Base-by-base conservation (phyloP, 2,888 invertebrate species). In the Seira musarum region DNA sequence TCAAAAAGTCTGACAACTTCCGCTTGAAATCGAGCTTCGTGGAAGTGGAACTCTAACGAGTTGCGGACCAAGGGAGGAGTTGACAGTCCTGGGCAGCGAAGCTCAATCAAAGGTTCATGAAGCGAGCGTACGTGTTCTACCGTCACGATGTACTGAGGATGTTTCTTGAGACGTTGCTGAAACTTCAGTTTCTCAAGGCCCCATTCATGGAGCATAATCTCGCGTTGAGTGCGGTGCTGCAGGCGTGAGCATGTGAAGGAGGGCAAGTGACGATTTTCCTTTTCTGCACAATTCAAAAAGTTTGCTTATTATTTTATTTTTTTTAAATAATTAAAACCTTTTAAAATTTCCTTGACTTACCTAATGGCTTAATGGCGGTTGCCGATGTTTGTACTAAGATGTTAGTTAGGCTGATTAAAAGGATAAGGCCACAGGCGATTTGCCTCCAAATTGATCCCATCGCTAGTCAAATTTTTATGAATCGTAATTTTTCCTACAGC, bases 1-100 rank as follows among this genome's bases (percentile, higher is more conserved):
- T 86, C 86, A 73, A 86, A 86, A 3, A 86, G 83, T 10, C 86
- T 84, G 49, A 86, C 86, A 21, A 85, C 84, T 15, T 84, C 85
- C 0, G 86, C 86, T 30, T 78, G 76, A 72, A 85, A 85, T 13
- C 83, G 73, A 8, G 80, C 81, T 61, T 86, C 86, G 49, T 85
- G 84, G 68, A 86, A 86, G 60, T 83, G 80, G 24, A 86, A 83
- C 60, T 85, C 84, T 8, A 85, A 49, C 19, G 70, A 75, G 40
- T 71, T 79, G 19, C 72, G 64, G 21, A 74, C 61, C 35, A 60
- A 22, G 17, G 71, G 73, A 1, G 75, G 57, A 5, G 73, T 71
- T 8, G 78, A 70, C 13, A 74, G 61, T n/a, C 72, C 71, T 1
- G 83, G 84, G 71, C 84, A 84, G 1, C 83, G 70, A 1, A 86